These are phyloP conservation scores for Cremastinae sp. DNA, from an alignment of 2,888 invertebrate species.

Conservation along the genomic window DNA sequence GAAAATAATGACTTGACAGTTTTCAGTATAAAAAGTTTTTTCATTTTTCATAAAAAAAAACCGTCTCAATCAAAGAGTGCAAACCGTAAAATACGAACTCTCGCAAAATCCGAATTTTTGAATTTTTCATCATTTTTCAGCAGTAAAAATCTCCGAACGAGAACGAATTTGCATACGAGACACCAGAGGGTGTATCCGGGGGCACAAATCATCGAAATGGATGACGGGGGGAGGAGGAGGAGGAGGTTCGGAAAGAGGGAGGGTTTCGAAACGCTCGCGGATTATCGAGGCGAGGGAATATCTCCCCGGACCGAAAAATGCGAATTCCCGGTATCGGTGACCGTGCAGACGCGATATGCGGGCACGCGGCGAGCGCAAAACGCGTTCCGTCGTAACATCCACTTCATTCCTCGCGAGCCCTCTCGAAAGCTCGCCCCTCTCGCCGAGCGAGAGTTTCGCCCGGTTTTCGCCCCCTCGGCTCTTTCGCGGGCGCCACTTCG, in stretches of 20 bases:
- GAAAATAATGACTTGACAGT: too few species aligned
- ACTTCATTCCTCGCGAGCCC: conserved; percentile 49
- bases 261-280: background rate
- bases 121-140: too few species aligned
- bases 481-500: conserved; percentile 41
- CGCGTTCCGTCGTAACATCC: conserved; percentile 10
- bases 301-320: conserved; percentile 23
- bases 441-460: conserved; percentile 38
- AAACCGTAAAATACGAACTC: too few species aligned
- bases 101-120: too few species aligned
- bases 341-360: conserved; percentile 11
- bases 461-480: conserved; percentile 44
- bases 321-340: conserved; percentile 21
- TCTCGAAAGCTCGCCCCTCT: conserved; percentile 27
- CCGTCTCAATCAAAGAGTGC: too few species aligned
- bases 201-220: too few species aligned
- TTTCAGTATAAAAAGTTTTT: too few species aligned
- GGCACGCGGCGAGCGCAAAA: conserved; percentile 7
- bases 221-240: too few species aligned
- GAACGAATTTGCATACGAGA: background rate
- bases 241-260: too few species aligned
- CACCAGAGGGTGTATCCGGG: too few species aligned
- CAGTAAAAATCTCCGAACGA: background rate
- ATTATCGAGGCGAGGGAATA: conserved; percentile 12
- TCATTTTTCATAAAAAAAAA: too few species aligned